Conservation (phyloP, 2,888 invertebrate species). For the Amphipyra tragopoginis region DNA sequence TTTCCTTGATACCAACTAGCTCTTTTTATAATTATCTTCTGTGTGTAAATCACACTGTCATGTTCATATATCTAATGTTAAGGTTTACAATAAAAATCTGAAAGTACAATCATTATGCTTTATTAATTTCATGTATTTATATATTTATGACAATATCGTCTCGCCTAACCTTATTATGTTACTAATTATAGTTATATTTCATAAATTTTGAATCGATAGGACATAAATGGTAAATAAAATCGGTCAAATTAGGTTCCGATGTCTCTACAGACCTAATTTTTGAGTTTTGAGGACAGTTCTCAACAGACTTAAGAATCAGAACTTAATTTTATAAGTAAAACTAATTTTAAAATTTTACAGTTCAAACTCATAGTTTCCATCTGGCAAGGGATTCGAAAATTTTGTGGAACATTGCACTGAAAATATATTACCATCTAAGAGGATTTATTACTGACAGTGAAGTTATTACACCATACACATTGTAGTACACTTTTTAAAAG, state of each 20-base stretch:
- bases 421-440: slow-evolving; percentile 50
- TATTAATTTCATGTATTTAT: slow-evolving; percentile 91
- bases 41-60: neutral
- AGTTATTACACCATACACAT: slow-evolving; percentile 34
- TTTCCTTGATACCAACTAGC: too few relatives aligned
- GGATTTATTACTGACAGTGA: slow-evolving; percentile 32
- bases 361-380: slow-evolving; percentile 76
- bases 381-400: slow-evolving; percentile 80
- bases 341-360: slow-evolving; percentile 79
- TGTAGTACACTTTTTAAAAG: slow-evolving; percentile 56
- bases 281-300: slow-evolving; percentile 76
- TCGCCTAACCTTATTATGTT: slow-evolving; percentile 90
- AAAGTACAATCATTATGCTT: slow-evolving; percentile 90
- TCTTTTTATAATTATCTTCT: neutral
- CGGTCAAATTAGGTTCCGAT: slow-evolving; percentile 80
- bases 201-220: slow-evolving; percentile 90
- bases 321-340: slow-evolving; percentile 81
- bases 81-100: slow-evolving; percentile 79
- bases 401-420: slow-evolving; percentile 57
- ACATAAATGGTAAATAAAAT: slow-evolving; percentile 88
- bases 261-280: slow-evolving; percentile 80
- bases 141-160: slow-evolving; percentile 91
- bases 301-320: slow-evolving; percentile 78
- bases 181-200: slow-evolving; percentile 89
- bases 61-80: slow-evolving; percentile 1